Conservation (phyloP, 2,888 invertebrate species). For the Eumacrocentrus americanus region DNA sequence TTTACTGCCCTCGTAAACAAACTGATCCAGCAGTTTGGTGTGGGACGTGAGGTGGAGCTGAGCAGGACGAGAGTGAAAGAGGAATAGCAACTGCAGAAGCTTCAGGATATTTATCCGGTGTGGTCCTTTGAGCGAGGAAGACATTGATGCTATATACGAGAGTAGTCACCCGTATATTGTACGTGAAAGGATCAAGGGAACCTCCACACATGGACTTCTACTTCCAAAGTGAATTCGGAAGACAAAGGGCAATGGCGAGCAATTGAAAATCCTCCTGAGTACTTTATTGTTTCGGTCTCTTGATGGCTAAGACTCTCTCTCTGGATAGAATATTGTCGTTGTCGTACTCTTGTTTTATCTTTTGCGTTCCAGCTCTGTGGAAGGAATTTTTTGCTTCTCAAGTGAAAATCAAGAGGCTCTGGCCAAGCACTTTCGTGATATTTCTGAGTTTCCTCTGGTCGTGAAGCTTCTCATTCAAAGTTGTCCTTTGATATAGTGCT, state of each 20-base stretch:
- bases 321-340: background rate
- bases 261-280: background rate
- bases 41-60: background rate
- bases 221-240: too few relatives aligned
- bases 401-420: background rate
- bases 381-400: background rate
- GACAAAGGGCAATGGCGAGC: background rate
- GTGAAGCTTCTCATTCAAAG: background rate
- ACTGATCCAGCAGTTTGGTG: background rate
- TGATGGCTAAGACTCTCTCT: background rate
- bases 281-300: background rate
- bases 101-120: background rate
- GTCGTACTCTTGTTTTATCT: too few relatives aligned
- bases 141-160: slow-evolving; percentile 1
- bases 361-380: background rate
- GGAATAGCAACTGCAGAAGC: background rate
- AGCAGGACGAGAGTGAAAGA: background rate
- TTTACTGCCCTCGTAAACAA: slow-evolving; percentile 5
- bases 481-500: too few relatives aligned
- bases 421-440: background rate
- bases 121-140: background rate
- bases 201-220: too few relatives aligned
- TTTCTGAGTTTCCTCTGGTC: background rate
- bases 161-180: too few relatives aligned
- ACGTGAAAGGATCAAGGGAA: too few relatives aligned